Evolutionary conservation across 2,797 vertebrate species (phyloP), one percentile per base, ranked within the genome.

Genomic region (Pantherophis alleghaniensis): DNA sequence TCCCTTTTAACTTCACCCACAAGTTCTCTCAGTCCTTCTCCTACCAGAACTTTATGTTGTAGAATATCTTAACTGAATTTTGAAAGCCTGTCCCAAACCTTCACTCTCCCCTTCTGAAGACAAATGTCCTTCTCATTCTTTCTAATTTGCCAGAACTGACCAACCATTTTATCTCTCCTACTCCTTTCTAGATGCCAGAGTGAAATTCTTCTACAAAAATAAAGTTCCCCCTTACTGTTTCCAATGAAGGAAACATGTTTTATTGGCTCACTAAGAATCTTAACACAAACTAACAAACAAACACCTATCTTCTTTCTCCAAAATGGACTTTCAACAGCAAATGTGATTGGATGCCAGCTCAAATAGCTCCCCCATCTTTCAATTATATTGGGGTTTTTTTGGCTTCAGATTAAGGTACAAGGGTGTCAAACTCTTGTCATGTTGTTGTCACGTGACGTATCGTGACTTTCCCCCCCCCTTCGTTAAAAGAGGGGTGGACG

Each of bases 401-500:
- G n/a, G 69, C 7, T 74, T n/a, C 69, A 74, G n/a, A 66, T 74
- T n/a, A 74, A 37, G 6, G 66, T n/a, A 69, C 14, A 57, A 18
- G 14, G 56, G 56, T 57, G 56, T 57, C 56, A 57, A 57, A 57
- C 56, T 57, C 56, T 57, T 16, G 14, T 57, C 56, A 6, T 0
- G 5, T 59, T 59, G 57, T 20, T 5, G 0, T 22, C 57, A 59
- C 5, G 0, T 59, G 57, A 59, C 20, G 2, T 22, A 59, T 59
- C 18, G 1, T 59, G 57, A 59, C 18, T 59, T 6, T 1, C 32
- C 16, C 2, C 16, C 7, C 57, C 57, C 1, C 57, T 20, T 59
- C 1, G 1, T 59, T 59, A 20, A 59, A 60, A 60, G 0, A 0
- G 59, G 18, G 6, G 20, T 60, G 59, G 18, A 0, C 1, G 0